A percentile compares a stretch with the other conserved stretches of the same genome.
These are phyloP conservation scores for Sminthurides bifidus DNA, from an alignment of 1,140 invertebrate species.

Conservation along the genomic window DNA sequence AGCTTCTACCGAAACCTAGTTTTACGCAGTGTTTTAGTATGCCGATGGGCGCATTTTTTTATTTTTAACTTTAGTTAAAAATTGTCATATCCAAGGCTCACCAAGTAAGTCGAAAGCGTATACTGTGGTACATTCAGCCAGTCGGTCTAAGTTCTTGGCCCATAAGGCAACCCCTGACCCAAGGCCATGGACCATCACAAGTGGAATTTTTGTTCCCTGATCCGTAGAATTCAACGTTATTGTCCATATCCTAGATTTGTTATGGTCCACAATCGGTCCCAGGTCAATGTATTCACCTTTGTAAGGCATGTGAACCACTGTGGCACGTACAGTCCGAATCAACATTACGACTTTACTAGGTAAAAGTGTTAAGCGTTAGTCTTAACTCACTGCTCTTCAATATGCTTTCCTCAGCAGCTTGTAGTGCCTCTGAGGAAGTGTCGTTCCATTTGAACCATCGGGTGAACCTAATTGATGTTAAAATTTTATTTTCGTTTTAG, in stretches of 20 bases:
- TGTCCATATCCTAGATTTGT: conserved; percentile 55
- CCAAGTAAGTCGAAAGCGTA: conserved; percentile 88
- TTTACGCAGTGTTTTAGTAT: no score
- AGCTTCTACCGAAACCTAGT: conserved; percentile 90
- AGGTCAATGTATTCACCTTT: conserved; percentile 71
- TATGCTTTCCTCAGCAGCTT: conserved; percentile 1
- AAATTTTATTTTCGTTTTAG: not conserved
- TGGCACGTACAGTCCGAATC: conserved; percentile 9
- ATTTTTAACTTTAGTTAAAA: conserved; percentile 41
- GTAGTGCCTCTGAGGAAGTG: not conserved
- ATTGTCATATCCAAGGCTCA: conserved; percentile 36
- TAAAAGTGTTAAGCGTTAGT: no score
- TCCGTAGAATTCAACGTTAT: conserved; percentile 66
- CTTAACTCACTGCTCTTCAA: not conserved
- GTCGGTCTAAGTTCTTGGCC: conserved; percentile 68
- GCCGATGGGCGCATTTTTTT: no score
- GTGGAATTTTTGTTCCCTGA: conserved; percentile 49
- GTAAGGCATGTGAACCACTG: conserved; percentile 56
- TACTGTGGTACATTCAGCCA: conserved; percentile 53
- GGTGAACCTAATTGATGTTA: not conserved
- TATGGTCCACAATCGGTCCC: conserved; percentile 55
- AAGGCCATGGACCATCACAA: conserved; percentile 86
- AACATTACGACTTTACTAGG: not conserved
- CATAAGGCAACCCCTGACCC: conserved; percentile 84
- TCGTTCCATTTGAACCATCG: conserved; percentile 1